These are phyloP conservation scores for Rynchops niger DNA, from an alignment of 2,113 vertebrate genomes.

Conservation along the genomic window DNA sequence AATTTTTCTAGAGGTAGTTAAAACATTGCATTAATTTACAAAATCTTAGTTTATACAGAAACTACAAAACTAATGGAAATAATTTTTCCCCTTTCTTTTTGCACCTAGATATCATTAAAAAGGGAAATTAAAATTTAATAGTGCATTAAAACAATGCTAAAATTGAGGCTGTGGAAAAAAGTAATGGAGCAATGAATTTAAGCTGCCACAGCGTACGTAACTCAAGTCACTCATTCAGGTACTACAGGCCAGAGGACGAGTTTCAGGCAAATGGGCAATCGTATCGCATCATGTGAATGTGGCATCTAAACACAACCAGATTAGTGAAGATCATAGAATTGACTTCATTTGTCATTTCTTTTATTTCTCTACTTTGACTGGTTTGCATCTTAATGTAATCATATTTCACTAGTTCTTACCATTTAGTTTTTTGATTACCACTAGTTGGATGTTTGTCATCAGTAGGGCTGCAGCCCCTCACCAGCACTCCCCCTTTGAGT, in stretches of 20 bases:
- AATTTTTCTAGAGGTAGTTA: not conserved
- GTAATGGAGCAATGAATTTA: constrained; percentile 56
- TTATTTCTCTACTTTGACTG: constrained; percentile 33
- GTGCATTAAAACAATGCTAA: constrained; percentile 57
- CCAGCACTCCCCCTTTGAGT: not conserved
- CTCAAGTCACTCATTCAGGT: not conserved
- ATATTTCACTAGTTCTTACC: constrained; percentile 28
- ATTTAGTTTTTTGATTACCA: constrained; percentile 20
- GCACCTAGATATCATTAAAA: constrained; percentile 16
- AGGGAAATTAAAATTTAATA: constrained; percentile 67
- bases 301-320: not conserved
- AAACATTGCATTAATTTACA: not conserved
- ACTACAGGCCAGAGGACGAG: not conserved
- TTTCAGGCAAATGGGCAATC: constrained; percentile 26
- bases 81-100: not conserved
- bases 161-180: constrained; percentile 49
- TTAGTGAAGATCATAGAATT: not conserved
- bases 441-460: not conserved
- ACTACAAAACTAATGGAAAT: constrained; percentile 25
- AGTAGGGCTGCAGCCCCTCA: not conserved
- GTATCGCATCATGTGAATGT: not conserved
- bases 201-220: constrained; percentile 38
- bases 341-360: constrained; percentile 26
- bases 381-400: not conserved
- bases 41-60: not conserved